A percentile compares a stretch with the other conserved stretches of the same genome.
These are phyloP conservation scores for Hyperopisus bebe DNA, from an alignment of 2,113 vertebrate species.

Conservation along the genomic window DNA sequence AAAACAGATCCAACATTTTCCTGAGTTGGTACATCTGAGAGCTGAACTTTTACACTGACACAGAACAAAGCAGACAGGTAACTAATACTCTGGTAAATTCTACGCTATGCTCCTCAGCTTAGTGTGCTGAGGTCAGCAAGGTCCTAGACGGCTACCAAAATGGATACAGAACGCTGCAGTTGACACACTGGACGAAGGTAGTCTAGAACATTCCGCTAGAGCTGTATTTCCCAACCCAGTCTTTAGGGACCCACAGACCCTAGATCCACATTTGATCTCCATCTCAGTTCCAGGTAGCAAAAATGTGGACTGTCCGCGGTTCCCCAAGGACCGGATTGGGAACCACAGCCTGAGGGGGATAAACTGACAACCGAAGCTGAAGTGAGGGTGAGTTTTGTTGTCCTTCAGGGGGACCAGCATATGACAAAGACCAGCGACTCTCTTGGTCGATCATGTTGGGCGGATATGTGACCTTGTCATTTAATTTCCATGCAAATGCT, in stretches of 20 bases:
- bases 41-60: not conserved
- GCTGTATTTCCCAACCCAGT: conserved; percentile 18
- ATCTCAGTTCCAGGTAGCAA: not conserved
- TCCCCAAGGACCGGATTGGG: not conserved
- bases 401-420: conserved; percentile 47
- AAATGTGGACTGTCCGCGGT: not conserved
- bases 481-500: not conserved
- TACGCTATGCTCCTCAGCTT: conserved; percentile 49
- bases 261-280: not conserved
- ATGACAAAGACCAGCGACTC: conserved; percentile 37
- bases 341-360: not conserved
- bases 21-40: not conserved
- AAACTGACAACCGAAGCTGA: conserved; percentile 61
- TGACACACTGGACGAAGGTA: not conserved
- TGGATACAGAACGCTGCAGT: not conserved
- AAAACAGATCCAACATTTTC: conserved; percentile 31
- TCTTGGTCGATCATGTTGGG: not conserved
- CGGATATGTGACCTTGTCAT: not conserved
- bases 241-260: conserved; percentile 48
- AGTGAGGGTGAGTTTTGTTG: conserved; percentile 45
- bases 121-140: conserved; percentile 35
- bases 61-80: conserved; percentile 18
- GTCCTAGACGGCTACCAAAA: conserved; percentile 50
- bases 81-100: conserved; percentile 55
- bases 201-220: conserved; percentile 40